Evolutionary conservation across 2,797 vertebrate genomes (phyloP), one percentile per base, ranked within the genome.

Genomic region (Gastrophryne carolinensis): DNA sequence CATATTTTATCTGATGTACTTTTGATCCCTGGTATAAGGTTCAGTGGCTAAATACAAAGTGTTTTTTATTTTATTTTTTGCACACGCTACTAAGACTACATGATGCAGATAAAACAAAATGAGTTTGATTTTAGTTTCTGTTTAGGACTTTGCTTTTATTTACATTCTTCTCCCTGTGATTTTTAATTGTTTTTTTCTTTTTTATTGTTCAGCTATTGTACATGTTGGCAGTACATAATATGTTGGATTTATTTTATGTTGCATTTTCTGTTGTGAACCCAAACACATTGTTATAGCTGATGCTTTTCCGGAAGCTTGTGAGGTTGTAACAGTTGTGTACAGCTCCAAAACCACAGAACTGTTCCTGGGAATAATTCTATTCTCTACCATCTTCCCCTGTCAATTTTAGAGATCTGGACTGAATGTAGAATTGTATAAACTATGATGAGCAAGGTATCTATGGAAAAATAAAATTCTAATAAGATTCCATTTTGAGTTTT

Each of bases 371-470:
- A 34, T 74, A 17, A 66, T 67, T 53, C 11, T 10, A 30, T 52
- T 56, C 13, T 62, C 13, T 70, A 71, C 30, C 21, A 65, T 65
- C 63, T 32, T 64, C 39, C 60, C 60, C 37, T 77, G 67, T 70
- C 50, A 24, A 23, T 70, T 78, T 47, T 72, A 52, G 34, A 64
- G 66, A 54, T 75, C 70, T 50, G 44, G 68, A 58, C 63, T 72
- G 75, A 62, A 50, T 78, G 68, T 78, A 78, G 61, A 60, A 53
- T 66, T 72, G 53, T 37, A 63, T 50, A 52, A 62, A 70, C 44
- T 34, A 62, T 73, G 71, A 70, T 63, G 65, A 76, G 62, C 57
- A 76, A 69, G 56, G 65, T 62, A 76, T 76, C 65, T 54, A 44
- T 69, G 35, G 17, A 53, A 64, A 75, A 65, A 73, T 52, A 67